Conservation (phyloP, 2,113 vertebrate genomes). For the Notothenia rossii region DNA sequence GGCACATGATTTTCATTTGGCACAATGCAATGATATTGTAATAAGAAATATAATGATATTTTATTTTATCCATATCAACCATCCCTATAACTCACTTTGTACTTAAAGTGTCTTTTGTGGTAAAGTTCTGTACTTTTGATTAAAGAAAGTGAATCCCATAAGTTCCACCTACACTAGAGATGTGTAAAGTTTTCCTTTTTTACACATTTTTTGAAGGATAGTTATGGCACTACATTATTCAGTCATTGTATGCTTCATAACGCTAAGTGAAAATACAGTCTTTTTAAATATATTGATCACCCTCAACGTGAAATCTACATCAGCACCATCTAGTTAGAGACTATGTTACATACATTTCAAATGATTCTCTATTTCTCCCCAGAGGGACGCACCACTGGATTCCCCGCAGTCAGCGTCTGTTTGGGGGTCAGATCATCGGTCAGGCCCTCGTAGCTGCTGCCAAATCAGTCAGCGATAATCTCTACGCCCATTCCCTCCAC, state of each 20-base stretch:
- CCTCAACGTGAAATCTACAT: not conserved
- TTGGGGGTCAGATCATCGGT: conserved; percentile 95
- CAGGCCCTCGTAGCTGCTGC: conserved; percentile 95
- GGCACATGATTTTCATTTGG: too few relatives aligned
- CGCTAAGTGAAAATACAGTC: not conserved
- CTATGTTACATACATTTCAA: not conserved
- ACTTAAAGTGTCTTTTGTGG: too few relatives aligned
- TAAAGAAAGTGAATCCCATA: too few relatives aligned
- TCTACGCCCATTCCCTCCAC: conserved; percentile 91
- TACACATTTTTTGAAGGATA: too few relatives aligned
- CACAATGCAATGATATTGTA: too few relatives aligned
- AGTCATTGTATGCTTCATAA: not conserved
- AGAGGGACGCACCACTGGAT: conserved; percentile 95
- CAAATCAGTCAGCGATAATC: conserved; percentile 86
- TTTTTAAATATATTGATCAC: not conserved
- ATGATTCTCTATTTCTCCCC: not conserved
- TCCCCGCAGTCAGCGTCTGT: conserved; percentile 86
- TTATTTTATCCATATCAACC: too few relatives aligned
- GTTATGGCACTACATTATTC: not conserved
- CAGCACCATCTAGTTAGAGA: not conserved
- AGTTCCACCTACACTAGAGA: too few relatives aligned
- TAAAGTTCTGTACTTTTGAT: too few relatives aligned
- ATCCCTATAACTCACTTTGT: too few relatives aligned
- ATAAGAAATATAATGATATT: too few relatives aligned
- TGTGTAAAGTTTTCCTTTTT: too few relatives aligned